Conservation (phyloP, 2,113 vertebrate genomes). For the Ammodytes dubius region DNA sequence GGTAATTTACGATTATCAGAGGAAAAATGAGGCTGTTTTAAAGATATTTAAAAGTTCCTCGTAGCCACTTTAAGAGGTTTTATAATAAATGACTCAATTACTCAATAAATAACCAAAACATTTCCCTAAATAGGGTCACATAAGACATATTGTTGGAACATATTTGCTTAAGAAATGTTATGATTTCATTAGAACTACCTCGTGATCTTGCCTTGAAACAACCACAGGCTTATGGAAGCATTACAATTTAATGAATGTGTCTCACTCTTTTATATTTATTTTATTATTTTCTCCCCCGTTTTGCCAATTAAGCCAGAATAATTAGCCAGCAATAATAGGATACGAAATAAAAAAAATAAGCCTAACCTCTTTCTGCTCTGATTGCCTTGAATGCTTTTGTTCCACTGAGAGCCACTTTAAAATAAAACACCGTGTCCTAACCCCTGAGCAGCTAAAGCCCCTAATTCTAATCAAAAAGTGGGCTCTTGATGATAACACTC, state of each 20-base stretch:
- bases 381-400: not conserved
- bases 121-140: not conserved
- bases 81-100: not conserved
- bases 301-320: not conserved
- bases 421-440: not conserved
- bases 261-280: not conserved
- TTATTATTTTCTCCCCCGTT: not conserved
- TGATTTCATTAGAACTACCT: not conserved
- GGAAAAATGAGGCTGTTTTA: too few species aligned
- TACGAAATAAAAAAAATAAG: not conserved
- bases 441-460: constrained; percentile 16
- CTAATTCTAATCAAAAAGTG: constrained; percentile 48
- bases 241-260: not conserved
- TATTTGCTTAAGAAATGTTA: not conserved
- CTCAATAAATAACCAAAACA: not conserved
- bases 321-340: not conserved
- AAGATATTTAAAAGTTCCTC: too few species aligned
- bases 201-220: not conserved
- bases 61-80: not conserved
- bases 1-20: too few species aligned
- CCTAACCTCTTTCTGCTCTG: not conserved
- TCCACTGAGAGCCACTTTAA: not conserved
- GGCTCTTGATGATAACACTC: constrained; percentile 44
- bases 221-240: not conserved
- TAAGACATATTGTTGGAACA: not conserved